A percentile compares a stretch with the other conserved stretches of the same genome.
Conservation (phyloP, 2,888 invertebrate genomes). For the Macrosiphum euphorbiae region DNA sequence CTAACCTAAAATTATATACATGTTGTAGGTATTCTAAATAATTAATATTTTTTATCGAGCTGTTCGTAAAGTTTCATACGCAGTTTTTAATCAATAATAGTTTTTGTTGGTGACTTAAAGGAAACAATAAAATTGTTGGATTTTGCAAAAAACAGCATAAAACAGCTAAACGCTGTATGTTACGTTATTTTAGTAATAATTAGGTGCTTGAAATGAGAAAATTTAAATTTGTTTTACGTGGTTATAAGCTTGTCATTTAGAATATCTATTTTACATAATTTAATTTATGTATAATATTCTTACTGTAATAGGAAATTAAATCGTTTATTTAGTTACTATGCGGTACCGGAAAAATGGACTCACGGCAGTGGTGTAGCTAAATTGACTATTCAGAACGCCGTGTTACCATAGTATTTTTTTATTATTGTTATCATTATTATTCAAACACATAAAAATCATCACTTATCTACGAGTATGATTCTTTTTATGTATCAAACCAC, state of each 20-base stretch:
- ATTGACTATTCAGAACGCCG: not conserved
- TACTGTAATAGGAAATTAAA: not conserved
- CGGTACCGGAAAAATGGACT: not conserved
- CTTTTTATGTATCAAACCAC: not conserved
- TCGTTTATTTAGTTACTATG: not conserved
- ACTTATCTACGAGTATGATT: not conserved
- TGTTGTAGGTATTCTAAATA: not conserved
- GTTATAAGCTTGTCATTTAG: not conserved
- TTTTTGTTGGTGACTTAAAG: not conserved
- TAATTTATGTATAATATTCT: not conserved
- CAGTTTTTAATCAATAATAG: not conserved
- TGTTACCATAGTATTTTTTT: not conserved
- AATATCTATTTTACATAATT: not conserved
- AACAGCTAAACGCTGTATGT: not conserved
- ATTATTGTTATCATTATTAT: not conserved
- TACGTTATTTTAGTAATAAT: not conserved
- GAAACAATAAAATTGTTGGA: not conserved
- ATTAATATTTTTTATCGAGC: not conserved
- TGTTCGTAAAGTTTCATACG: not conserved
- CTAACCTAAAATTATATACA: not conserved
- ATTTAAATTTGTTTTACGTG: not conserved
- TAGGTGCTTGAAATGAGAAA: not conserved
- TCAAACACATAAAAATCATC: not conserved
- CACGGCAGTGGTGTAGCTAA: not conserved
- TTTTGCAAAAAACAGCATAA: not conserved